phyloP scores from a whole-genome alignment of 2,888 invertebrate species.

The Leptinotarsa haldemani region DNA sequence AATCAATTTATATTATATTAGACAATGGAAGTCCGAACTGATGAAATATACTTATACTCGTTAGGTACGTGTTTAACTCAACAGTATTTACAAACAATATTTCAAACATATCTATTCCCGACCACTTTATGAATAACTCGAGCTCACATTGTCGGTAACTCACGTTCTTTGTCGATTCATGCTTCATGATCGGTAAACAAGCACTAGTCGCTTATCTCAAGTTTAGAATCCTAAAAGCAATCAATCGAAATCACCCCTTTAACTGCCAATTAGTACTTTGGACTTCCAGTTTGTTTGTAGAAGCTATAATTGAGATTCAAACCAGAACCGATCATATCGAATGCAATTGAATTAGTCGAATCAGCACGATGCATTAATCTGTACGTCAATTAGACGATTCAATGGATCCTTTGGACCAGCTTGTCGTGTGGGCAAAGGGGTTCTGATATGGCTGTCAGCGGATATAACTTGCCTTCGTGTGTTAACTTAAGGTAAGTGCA shows the following conservation, averaged over 20 bases:
- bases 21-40: too few species aligned
- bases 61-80: too few species aligned
- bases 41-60: too few species aligned
- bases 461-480: not conserved
- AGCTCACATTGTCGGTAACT: not conserved
- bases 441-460: not conserved
- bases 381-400: constrained; percentile 3
- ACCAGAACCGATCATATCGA: constrained; percentile 3
- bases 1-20: too few species aligned
- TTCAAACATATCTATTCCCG: not conserved
- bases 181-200: not conserved
- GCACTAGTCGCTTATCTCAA: not conserved
- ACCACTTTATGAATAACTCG: not conserved
- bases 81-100: too few species aligned
- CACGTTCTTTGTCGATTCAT: not conserved
- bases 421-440: not conserved
- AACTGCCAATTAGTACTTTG: not conserved
- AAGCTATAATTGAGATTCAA: constrained; percentile 4
- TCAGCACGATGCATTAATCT: constrained; percentile 4
- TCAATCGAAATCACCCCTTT: not conserved
- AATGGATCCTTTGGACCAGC: not conserved
- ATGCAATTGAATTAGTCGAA: not conserved
- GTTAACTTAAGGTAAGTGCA: not conserved
- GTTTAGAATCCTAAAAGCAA: not conserved
- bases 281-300: not conserved